Base-by-base conservation (phyloP, 2,888 invertebrate genomes). In the Pterobdella sp. region DNA sequence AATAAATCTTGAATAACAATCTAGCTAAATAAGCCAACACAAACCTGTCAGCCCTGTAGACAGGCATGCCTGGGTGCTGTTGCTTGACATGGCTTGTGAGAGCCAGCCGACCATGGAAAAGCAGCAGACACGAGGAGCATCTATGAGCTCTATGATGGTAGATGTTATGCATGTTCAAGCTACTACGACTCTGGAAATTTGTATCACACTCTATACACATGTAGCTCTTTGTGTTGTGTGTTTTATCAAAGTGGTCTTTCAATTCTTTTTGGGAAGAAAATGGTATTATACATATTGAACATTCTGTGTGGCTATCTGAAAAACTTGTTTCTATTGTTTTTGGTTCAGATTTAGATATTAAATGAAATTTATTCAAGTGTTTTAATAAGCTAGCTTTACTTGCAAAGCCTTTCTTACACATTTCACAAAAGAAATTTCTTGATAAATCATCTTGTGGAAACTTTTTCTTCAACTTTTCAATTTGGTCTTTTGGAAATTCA, bases 31-130 rank as follows among this genome's bases (percentile, higher is more conserved):
- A n/a, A n/a, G n/a, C n/a, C n/a, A n/a, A n/a, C 35, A 35, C 4
- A 3, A 14, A 71, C 71, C 71, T 71, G 63, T 71, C 60, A 1
- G 71, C 71, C n/a, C 71, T 56, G 71, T 71, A 71, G n/a, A 71
- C 63, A 14, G 71, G 71, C 71, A 71, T 71, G 63, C 71, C 70
- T 1, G 71, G 71, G 26, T 71, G 71, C 1, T 71, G 35, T 34
- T 63, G 71, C 26, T 71, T 71, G 63, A 71, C 71, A 37, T 71
- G 71, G 63, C 29, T 49, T 22, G 71, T 71, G 22, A 71, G 63
- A n/a, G 71, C 71, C 1, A 71, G 63, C 4, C 71, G 52, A 26
- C 71, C 71, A n/a, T 52, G 71, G 22, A 71, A 71, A 18, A 35
- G 56, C 63, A 63, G 10, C 36, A 34, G 34, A n/a, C 71, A 71